Evolutionary conservation across 2,888 invertebrate genomes (phyloP), one percentile per base, ranked within the genome.

Genomic region (Graphium colonna): DNA sequence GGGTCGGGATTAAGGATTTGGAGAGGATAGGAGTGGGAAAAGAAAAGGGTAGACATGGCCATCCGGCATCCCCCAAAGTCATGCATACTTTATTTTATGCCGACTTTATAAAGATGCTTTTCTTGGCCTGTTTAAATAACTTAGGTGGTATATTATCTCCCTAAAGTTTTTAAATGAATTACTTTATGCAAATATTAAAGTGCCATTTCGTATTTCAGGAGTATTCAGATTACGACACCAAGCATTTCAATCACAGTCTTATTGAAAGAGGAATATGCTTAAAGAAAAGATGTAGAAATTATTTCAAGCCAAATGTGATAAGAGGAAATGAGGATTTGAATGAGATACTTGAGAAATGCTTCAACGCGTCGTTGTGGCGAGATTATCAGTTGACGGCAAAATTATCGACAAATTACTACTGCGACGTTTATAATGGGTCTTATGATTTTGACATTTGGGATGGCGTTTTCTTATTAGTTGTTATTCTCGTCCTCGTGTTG

Each of bases 341-440:
- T 7, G 1, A 1, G 28, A 38, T 55, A 47, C 56, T 82, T 68
- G 75, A 70, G 61, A 68, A 49, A 69, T 82, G 82, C 72, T 59
- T 78, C 0, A 82, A 83, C 48, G 52, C 69, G 3, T 60, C 66
- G 0, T 40, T 68, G 7, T 60, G 42, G 33, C 51, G 53, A 0
- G 43, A 60, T 4, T 68, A 68, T 53, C 55, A 52, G 3, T 49
- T 70, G 1, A 63, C 60, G 50, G 55, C 62, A 0, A 63, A 51
- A 46, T 47, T 68, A 7, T 10, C 50, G 0, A 46, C 49, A 7
- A 28, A 54, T 39, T 46, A 53, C 21, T 39, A 51, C 33, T 61
- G 58, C 36, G 51, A 57, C 10, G 9, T 2, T 10, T 9, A 33
- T n/a, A 26, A 26, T 26, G 33, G 10, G n/a, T 7, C 8, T 5